Base-by-base conservation (phyloP, 30 jellyfish, hydroid and myxozoan species). In the Aurelia coerulea region DNA sequence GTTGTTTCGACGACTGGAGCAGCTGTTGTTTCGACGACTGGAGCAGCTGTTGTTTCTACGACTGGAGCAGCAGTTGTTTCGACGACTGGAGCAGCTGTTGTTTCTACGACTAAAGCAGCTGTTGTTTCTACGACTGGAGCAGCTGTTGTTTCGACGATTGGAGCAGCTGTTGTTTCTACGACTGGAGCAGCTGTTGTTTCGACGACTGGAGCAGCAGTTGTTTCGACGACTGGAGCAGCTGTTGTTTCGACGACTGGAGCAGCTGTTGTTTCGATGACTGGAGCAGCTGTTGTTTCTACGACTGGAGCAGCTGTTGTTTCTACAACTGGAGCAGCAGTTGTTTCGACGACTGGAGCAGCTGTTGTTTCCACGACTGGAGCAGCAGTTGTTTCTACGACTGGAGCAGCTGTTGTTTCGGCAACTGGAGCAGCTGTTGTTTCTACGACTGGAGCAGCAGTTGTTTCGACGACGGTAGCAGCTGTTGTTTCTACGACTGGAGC, bases 231-330 rank as follows among this genome's bases (percentile, higher is more conserved):
- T 39, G 81, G 54, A 17, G 65, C 65, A 5, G 64, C 88, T 29
- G 88, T 77, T 1, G 76, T 62, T 50, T 52, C 79, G 0, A 58
- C 88, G 8, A 46, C 51, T 54, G 88, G 64, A 17, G 74, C 88
- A 4, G 76, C 64, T 2, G 88, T 64, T 1, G 71, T 12, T 13
- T 56, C 41, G 2, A 60, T 29, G 17, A 34, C 73, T 8, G 65
- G 78, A 5, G 88, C 79, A 53, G 81, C 88, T 0, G 80, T 54
- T 19, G 88, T 53, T 56, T 56, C 88, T 0, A 8, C 90, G 41
- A 62, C 85, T n/a, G 90, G 84, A 6, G 67, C 85, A 34, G 58
- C 83, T 1, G 90, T 80, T 8, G 82, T 66, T 80, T 80, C 85
- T 0, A 62, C 68, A 12, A 35, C 66, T 71, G 81, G 81, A 11